Conservation (phyloP, 2,888 invertebrate species). For the Stegophylla sp. region DNA sequence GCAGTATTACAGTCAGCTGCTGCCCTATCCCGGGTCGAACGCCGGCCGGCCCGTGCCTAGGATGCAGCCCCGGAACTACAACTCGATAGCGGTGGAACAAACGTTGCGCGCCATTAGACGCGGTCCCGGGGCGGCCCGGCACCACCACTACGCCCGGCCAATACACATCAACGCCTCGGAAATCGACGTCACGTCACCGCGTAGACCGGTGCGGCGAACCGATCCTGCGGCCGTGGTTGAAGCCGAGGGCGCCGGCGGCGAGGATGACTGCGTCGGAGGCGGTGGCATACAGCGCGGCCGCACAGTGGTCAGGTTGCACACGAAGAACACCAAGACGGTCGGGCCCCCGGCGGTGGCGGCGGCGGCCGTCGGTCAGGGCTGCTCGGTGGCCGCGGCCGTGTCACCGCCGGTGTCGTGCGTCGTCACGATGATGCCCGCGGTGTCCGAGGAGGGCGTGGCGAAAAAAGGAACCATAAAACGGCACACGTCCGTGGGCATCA, state of each 20-base stretch:
- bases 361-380: neutral
- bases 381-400: neutral
- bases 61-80: constrained; percentile 36
- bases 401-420: neutral
- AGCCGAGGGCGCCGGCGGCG: neutral
- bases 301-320: constrained; percentile 77
- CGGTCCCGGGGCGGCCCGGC: neutral
- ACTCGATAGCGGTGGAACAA: constrained; percentile 41
- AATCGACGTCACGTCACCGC: constrained; percentile 73
- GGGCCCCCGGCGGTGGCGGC: constrained; percentile 62
- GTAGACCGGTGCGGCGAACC: constrained; percentile 59
- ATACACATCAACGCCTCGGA: constrained; percentile 83
- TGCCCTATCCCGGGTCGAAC: constrained; percentile 22
- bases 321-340: constrained; percentile 64
- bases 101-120: constrained; percentile 36
- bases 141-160: constrained; percentile 67
- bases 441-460: constrained; percentile 61
- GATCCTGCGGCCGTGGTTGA: neutral
- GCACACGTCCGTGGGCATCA: constrained; percentile 62
- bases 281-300: constrained; percentile 73
- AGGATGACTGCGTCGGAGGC: neutral
- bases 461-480: constrained; percentile 62
- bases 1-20: constrained; percentile 43
- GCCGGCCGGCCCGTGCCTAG: neutral
- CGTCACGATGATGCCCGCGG: neutral